Base-by-base conservation (phyloP, 2,113 vertebrate genomes). In the Gopherus flavomarginatus region DNA sequence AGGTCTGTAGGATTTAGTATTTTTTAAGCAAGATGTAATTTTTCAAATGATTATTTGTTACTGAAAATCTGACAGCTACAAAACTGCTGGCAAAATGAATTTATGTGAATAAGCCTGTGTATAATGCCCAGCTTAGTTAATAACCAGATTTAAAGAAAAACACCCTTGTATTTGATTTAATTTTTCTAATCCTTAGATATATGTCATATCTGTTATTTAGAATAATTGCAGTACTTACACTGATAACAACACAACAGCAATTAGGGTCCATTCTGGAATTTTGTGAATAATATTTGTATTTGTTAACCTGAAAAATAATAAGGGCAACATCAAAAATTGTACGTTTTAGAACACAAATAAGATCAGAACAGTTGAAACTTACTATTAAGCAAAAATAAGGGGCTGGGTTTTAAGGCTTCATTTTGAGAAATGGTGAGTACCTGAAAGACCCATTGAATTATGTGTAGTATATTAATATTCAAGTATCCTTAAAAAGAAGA, bases 241-340 rank as follows among this genome's bases (percentile, higher is more conserved):
- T 81, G 98, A 98, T 47, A 99, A 87, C 83, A 99, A 95, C 81
- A 98, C 98, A 91, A 99, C 42, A 93, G 98, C 98, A 93, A 99
- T 98, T 77, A 99, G 95, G 47, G 98, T 98, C 98, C 98, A 99
- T 53, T 98, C 98, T 44, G 98, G 97, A 89, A 97, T 97, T 92
- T 98, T 98, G 97, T 98, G 98, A 91, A 98, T 98, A 90, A 99
- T 99, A 93, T 99, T 99, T 95, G 83, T 98, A 96, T 98, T 99
- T 84, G 98, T 98, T 97, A 99, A 98, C 90, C 98, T 99, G 96
- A 95, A 98, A 98, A 88, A 98, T 0, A 98, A 85, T 11, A 82
- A 84, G 38, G 9, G 27, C 75, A 90, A 49, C 72, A 31, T 90
- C 42, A 35, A 65, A 22, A 89, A 94, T n/a, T 94, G 62, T 89